These are phyloP conservation scores for Orientallactaga sibirica DNA, from an alignment of 2,797 vertebrate species.

Conservation along the genomic window DNA sequence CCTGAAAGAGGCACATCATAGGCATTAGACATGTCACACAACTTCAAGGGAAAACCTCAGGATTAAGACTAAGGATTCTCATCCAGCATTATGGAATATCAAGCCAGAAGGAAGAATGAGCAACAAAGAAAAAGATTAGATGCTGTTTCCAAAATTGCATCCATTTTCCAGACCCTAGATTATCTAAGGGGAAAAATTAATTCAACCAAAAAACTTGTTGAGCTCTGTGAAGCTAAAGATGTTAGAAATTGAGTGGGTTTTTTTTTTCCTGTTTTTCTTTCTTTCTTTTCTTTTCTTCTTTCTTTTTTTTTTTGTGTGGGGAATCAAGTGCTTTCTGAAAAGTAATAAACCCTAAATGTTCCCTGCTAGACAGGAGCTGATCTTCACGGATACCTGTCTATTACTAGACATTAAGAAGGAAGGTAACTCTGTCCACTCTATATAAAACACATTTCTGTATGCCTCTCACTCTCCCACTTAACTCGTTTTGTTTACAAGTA, in stretches of 20 bases:
- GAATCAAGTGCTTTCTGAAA: conserved; percentile 46
- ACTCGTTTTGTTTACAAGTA: conserved; percentile 62
- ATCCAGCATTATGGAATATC: not conserved
- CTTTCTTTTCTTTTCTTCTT: too few relatives aligned
- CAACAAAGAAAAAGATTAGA: not conserved
- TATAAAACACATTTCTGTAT: conserved; percentile 51
- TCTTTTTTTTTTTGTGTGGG: not conserved
- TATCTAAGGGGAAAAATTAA: conserved; percentile 60
- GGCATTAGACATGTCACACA: not conserved
- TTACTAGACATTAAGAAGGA: conserved; percentile 51
- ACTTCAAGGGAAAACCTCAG: not conserved
- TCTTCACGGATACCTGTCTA: conserved; percentile 53
- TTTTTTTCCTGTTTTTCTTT: too few relatives aligned
- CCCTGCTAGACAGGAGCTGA: not conserved
- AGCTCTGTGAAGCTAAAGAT: conserved; percentile 56
- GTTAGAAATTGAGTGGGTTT: not conserved
- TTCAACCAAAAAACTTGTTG: conserved; percentile 1
- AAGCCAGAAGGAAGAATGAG: not conserved
- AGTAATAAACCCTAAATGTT: conserved; percentile 27
- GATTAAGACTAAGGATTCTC: not conserved
- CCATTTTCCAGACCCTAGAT: conserved; percentile 10
- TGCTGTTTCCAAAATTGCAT: not conserved
- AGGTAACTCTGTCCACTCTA: conserved; percentile 56
- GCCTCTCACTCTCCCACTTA: conserved; percentile 42
- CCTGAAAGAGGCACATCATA: not conserved